A percentile compares a stretch with the other conserved stretches of the same genome.
Conservation (phyloP, 2,797 vertebrate genomes). For the Synaphobranchus kaupii region DNA sequence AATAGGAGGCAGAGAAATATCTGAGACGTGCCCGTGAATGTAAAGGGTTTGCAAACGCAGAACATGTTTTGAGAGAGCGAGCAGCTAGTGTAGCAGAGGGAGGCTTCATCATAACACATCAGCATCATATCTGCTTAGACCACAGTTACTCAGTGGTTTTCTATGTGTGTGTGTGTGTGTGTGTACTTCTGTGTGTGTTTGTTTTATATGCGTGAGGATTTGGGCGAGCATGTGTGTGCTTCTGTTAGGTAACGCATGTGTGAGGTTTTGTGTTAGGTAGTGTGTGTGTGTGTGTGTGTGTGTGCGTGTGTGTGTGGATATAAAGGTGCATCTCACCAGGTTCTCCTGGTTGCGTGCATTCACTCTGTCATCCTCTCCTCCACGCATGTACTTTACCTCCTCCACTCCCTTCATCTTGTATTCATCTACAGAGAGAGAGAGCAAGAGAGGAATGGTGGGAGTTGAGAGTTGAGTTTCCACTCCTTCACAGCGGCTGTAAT, state of each 20-base stretch:
- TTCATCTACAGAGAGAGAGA: constrained; percentile 78
- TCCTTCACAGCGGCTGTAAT: neutral
- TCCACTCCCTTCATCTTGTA: constrained; percentile 99
- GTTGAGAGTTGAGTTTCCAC: neutral
- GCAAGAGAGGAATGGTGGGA: neutral
- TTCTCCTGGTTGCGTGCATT: constrained; percentile 97
- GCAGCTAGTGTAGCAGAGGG: constrained; percentile 6
- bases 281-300: constrained; percentile 18
- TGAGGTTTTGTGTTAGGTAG: constrained; percentile 28
- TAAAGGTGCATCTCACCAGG: constrained; percentile 82
- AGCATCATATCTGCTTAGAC: constrained; percentile 48
- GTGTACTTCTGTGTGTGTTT: neutral
- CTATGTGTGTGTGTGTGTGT: constrained; percentile 4
- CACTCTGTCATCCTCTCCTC: constrained; percentile 90
- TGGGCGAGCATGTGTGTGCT: constrained; percentile 19
- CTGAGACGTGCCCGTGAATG: neutral
- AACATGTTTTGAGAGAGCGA: constrained; percentile 21
- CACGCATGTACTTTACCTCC: constrained; percentile 99
- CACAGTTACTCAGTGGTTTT: constrained; percentile 18
- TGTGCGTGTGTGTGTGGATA: constrained; percentile 42
- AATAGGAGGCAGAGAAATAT: neutral
- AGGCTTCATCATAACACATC: constrained; percentile 57
- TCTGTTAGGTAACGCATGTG: constrained; percentile 46
- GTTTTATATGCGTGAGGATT: constrained; percentile 3
- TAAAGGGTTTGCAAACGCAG: neutral